phyloP scores from a whole-genome alignment of 2,113 vertebrate species.

The Atractosteus spatula region DNA sequence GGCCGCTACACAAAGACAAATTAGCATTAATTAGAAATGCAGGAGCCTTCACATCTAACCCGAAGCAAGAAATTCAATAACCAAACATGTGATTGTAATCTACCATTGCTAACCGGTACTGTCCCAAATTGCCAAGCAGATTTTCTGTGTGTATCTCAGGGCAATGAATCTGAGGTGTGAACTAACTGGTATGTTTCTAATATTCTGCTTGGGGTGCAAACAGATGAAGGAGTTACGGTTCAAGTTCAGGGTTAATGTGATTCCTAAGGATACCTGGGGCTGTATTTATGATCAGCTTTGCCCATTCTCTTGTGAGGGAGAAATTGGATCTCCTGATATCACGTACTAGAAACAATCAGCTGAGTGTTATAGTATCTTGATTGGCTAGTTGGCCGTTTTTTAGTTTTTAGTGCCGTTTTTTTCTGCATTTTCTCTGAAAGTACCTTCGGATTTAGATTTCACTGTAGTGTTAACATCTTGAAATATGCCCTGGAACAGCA shows the following conservation, averaged over 20 bases:
- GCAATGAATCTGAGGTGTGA: conserved; percentile 35
- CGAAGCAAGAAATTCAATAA: conserved; percentile 59
- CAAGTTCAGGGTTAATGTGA: conserved; percentile 30
- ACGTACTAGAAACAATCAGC: no score
- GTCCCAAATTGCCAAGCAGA: conserved; percentile 28
- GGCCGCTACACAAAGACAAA: conserved; percentile 3
- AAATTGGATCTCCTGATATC: no score
- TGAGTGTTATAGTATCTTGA: no score
- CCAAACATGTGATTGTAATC: conserved; percentile 43
- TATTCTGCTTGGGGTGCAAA: conserved; percentile 28
- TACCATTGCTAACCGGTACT: conserved; percentile 40
- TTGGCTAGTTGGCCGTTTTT: no score
- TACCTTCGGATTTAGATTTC: no score
- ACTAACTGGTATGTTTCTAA: conserved; percentile 38
- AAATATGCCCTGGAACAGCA: no score
- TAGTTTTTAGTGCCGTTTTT: no score
- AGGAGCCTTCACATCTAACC: conserved; percentile 52
- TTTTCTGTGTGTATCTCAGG: background rate
- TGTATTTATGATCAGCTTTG: no score
- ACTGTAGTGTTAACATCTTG: no score
- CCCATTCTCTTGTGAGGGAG: no score
- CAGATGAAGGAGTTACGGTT: conserved; percentile 26
- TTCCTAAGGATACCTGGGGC: background rate
- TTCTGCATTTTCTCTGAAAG: no score
- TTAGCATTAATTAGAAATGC: conserved; percentile 43